Evolutionary conservation across 1,140 invertebrate species (phyloP).

Genomic region (Drosophila carrolli): DNA sequence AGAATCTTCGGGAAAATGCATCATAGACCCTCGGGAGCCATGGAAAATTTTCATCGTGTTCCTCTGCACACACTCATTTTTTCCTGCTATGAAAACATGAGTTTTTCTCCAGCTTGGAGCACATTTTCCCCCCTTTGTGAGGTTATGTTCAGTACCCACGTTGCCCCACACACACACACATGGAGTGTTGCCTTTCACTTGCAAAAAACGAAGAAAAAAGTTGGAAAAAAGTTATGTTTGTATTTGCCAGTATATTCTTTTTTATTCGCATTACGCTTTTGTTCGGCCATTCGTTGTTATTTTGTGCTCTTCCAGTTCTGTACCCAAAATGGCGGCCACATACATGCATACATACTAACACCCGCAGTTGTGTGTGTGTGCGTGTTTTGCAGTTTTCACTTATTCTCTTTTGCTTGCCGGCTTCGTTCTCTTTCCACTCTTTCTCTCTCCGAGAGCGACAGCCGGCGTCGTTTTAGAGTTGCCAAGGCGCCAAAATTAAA

Average conservation of each 20-base stretch:
- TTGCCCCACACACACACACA: constrained; percentile 32
- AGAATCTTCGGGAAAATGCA: constrained; percentile 56
- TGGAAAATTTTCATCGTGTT: constrained; percentile 31
- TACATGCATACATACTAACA: constrained; percentile 37
- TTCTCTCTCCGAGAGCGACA: constrained; percentile 24
- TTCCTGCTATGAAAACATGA: background rate
- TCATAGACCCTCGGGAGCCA: constrained; percentile 20
- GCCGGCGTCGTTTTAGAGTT: constrained; percentile 54
- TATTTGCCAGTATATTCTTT: constrained; percentile 63
- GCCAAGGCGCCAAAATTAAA: constrained; percentile 33
- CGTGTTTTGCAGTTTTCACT: constrained; percentile 62
- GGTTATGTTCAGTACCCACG: constrained; percentile 69
- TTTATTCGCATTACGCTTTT: constrained; percentile 74
- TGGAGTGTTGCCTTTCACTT: constrained; percentile 65
- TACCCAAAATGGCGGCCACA: constrained; percentile 75
- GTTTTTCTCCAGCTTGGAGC: constrained; percentile 42
- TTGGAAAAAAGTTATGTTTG: constrained; percentile 55
- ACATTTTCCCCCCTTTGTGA: constrained; percentile 70
- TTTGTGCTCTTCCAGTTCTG: constrained; percentile 72
- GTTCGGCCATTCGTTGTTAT: constrained; percentile 73
- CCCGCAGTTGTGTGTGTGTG: constrained; percentile 30
- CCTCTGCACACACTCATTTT: background rate
- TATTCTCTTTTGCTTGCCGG: constrained; percentile 76
- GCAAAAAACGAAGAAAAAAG: constrained; percentile 48
- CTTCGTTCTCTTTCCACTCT: constrained; percentile 28